Evolutionary conservation across 2,888 invertebrate genomes (phyloP).

Genomic region (Caenorhabditis virilis): DNA sequence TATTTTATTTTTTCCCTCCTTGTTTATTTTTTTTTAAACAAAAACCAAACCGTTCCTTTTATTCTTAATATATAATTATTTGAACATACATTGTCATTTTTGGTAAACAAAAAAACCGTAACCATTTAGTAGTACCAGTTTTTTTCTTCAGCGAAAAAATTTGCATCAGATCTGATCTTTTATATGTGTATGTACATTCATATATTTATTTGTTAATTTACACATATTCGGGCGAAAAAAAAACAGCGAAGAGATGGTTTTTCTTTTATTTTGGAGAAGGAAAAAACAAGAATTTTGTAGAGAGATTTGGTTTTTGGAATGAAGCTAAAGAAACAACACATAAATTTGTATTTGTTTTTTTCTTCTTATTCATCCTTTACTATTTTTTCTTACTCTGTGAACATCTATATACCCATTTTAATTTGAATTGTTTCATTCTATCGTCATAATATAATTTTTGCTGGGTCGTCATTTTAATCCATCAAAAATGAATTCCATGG

Average conservation of each 20-base stretch:
- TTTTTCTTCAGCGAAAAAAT: neutral
- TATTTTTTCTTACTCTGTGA: neutral
- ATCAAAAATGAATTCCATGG: too few relatives aligned
- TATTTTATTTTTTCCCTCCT: neutral
- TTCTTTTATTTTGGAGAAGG: neutral
- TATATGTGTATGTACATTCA: neutral
- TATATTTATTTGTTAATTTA: conserved; percentile 1
- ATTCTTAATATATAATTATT: too few relatives aligned
- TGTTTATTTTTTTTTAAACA: neutral
- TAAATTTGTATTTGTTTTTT: neutral
- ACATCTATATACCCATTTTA: neutral
- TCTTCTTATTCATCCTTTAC: neutral
- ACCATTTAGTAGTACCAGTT: neutral
- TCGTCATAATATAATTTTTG: too few relatives aligned
- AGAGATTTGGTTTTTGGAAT: neutral
- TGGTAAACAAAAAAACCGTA: neutral
- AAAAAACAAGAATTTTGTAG: conserved; percentile 1
- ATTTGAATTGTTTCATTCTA: too few relatives aligned
- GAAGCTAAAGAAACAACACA: neutral
- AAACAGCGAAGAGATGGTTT: too few relatives aligned
- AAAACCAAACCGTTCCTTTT: too few relatives aligned
- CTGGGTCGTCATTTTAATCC: too few relatives aligned
- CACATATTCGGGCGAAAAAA: too few relatives aligned
- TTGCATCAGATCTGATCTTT: neutral
- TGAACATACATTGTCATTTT: too few relatives aligned